Evolutionary conservation across 2,113 vertebrate genomes (phyloP).

Genomic region (Pomatorhinus ruficollis): DNA sequence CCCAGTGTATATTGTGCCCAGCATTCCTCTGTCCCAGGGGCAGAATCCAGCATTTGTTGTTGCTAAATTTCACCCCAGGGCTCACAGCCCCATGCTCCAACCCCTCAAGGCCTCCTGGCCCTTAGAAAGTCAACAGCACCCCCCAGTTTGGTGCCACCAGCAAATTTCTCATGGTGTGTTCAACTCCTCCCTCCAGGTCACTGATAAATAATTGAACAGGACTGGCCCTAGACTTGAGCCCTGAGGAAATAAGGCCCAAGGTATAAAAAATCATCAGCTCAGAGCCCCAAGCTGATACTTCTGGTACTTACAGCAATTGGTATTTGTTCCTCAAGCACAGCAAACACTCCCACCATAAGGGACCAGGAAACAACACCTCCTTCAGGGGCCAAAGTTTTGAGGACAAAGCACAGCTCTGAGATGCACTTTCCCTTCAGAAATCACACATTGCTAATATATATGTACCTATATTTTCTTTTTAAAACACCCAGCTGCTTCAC

Average conservation of each 20-base stretch:
- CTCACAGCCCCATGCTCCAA: background rate
- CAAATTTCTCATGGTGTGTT: background rate
- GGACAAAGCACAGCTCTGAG: background rate
- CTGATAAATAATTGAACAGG: background rate
- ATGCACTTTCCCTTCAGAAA: background rate
- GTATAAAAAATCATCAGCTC: background rate
- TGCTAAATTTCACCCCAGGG: background rate
- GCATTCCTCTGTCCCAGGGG: background rate
- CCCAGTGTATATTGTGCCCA: no score
- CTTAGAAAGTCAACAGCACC: background rate
- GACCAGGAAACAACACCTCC: background rate
- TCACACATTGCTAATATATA: background rate
- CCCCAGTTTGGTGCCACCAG: background rate
- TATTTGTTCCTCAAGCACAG: background rate
- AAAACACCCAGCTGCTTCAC: background rate
- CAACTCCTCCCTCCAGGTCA: background rate
- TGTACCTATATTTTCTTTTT: background rate
- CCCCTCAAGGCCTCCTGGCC: background rate
- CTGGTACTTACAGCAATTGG: background rate
- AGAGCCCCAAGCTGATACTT: background rate
- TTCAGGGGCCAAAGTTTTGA: background rate
- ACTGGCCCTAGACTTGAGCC: no score
- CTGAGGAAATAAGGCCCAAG: background rate
- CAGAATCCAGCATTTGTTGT: background rate
- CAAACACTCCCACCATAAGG: background rate